phyloP scores from a whole-genome alignment of 2,113 vertebrate genomes.

The Chrysochloris asiatica region DNA sequence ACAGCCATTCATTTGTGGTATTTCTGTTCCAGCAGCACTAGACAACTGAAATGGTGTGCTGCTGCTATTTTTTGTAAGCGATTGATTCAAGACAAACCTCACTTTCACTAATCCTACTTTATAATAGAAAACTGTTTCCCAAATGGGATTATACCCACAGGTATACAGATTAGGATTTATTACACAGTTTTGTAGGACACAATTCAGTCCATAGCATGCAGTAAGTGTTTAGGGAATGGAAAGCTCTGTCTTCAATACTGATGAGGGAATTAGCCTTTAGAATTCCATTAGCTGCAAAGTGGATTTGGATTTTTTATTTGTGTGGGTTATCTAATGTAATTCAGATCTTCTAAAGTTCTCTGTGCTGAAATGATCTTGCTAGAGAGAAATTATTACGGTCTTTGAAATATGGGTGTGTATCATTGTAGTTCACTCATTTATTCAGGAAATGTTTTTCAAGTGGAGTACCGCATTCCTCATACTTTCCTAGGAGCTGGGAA shows the following conservation, averaged over 20 bases:
- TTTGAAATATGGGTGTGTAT: neutral
- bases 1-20: too few species aligned
- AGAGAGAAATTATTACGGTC: slow-evolving; percentile 26
- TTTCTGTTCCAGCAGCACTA: too few species aligned
- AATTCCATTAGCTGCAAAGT: slow-evolving; percentile 38
- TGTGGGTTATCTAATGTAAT: neutral
- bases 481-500: slow-evolving; percentile 22
- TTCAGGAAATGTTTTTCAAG: neutral
- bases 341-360: slow-evolving; percentile 13
- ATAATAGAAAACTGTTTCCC: too few species aligned
- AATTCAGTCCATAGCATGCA: neutral
- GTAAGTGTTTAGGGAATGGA: neutral
- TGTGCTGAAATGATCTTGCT: slow-evolving; percentile 18
- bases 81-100: too few species aligned
- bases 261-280: slow-evolving; percentile 42
- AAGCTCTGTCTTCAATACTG: neutral
- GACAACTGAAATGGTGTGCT: too few species aligned
- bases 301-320: slow-evolving; percentile 46
- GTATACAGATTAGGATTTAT: too few species aligned
- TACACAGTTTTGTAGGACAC: too few species aligned
- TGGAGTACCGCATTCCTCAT: neutral
- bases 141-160: too few species aligned
- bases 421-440: slow-evolving; percentile 10
- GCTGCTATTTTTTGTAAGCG: too few species aligned
- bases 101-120: too few species aligned